These are phyloP conservation scores for Blomia tropicalis DNA, from an alignment of 2,888 invertebrate genomes.

Conservation along the genomic window DNA sequence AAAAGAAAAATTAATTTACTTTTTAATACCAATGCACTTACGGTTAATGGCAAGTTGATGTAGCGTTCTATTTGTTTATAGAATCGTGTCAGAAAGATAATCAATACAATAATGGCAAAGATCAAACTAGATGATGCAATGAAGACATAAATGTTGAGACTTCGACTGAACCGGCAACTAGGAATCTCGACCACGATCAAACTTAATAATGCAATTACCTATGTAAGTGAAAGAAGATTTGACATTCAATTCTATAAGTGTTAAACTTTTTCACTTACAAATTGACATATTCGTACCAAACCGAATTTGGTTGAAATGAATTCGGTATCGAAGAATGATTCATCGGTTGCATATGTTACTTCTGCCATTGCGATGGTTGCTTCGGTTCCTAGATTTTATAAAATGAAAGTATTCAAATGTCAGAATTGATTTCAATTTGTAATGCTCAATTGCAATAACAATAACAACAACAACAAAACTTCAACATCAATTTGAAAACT, in stretches of 20 bases:
- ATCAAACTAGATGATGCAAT: constrained; percentile 20
- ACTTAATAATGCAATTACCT: constrained; percentile 23
- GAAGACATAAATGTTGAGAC: constrained; percentile 20
- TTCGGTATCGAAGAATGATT: constrained; percentile 21
- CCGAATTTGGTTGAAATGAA: constrained; percentile 22
- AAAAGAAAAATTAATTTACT: not conserved
- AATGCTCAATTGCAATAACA: not conserved
- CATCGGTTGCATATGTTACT: constrained; percentile 15
- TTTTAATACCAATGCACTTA: not conserved
- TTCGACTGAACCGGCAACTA: constrained; percentile 9
- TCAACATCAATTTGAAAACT: too few relatives aligned
- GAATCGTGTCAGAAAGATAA: constrained; percentile 22
- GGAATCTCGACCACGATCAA: constrained; percentile 23
- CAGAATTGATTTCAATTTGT: not conserved
- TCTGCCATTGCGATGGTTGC: constrained; percentile 19
- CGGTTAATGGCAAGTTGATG: constrained; percentile 21
- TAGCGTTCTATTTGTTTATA: constrained; percentile 20
- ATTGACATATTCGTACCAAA: constrained; percentile 22
- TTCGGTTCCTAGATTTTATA: too few relatives aligned
- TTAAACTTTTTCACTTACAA: constrained; percentile 22
- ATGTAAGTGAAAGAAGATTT: too few relatives aligned
- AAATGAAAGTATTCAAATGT: not conserved
- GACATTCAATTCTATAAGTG: not conserved
- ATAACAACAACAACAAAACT: too few relatives aligned
- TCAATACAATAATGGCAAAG: constrained; percentile 17